Conservation (phyloP, 2,888 invertebrate genomes). For the Agrotis exclamationis region DNA sequence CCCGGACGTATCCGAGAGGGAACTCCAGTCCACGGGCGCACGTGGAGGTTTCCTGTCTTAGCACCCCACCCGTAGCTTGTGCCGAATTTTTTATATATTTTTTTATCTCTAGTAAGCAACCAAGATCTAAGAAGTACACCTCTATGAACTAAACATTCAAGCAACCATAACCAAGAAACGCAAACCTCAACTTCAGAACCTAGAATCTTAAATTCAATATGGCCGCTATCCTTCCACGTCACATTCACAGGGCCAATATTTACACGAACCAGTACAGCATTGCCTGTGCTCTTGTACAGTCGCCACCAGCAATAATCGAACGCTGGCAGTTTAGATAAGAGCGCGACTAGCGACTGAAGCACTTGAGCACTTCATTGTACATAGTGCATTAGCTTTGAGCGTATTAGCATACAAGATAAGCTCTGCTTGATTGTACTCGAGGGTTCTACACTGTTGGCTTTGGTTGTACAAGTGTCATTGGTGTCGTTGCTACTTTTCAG, state of each 20-base stretch:
- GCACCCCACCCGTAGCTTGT: too few species aligned
- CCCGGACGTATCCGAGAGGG: too few species aligned
- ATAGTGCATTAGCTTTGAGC: constrained; percentile 52
- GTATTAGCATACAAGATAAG: constrained; percentile 57
- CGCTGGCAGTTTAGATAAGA: constrained; percentile 58
- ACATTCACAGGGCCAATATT: constrained; percentile 22
- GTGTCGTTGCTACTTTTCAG: neutral
- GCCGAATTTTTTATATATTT: too few species aligned
- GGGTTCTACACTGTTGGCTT: constrained; percentile 9
- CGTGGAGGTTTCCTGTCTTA: too few species aligned
- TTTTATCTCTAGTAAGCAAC: too few species aligned
- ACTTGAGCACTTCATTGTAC: constrained; percentile 57
- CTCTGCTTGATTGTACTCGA: constrained; percentile 26
- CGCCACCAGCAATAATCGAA: constrained; percentile 54
- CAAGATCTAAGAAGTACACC: neutral
- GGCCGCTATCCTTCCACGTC: constrained; percentile 8
- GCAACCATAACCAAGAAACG: neutral
- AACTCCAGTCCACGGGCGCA: too few species aligned
- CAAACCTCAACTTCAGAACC: neutral
- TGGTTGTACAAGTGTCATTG: neutral
- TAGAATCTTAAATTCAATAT: constrained; percentile 12
- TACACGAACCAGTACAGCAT: constrained; percentile 17
- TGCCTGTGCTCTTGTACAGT: constrained; percentile 29
- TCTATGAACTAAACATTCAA: neutral
- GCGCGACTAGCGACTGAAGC: constrained; percentile 28